These are phyloP conservation scores for Peucedramus taeniatus DNA, from an alignment of 2,113 vertebrate genomes.

Conservation along the genomic window DNA sequence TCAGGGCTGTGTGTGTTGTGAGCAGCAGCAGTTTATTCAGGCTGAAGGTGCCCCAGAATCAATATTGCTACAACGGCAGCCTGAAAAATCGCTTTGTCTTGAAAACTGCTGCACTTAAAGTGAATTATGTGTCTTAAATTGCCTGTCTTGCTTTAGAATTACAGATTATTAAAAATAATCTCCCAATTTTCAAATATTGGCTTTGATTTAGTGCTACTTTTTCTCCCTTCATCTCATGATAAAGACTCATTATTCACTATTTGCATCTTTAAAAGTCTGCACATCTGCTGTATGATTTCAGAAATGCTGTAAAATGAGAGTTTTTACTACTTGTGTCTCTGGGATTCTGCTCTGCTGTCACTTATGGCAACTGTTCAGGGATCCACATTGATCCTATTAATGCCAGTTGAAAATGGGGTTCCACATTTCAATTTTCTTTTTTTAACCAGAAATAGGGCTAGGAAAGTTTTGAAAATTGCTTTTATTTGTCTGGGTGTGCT, in stretches of 20 bases:
- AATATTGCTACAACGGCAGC: neutral
- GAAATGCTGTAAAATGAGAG: neutral
- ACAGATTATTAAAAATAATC: neutral
- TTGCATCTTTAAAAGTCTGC: neutral
- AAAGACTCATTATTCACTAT: neutral
- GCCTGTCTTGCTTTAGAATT: neutral
- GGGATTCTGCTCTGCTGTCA: neutral
- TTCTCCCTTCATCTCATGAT: neutral
- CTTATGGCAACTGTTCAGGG: neutral
- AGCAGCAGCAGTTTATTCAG: neutral
- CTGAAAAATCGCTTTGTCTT: neutral
- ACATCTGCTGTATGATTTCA: neutral
- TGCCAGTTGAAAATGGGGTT: neutral
- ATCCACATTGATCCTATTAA: neutral
- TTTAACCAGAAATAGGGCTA: neutral
- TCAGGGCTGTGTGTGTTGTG: accelerated
- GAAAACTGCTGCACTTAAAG: neutral
- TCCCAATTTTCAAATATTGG: neutral
- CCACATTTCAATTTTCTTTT: neutral
- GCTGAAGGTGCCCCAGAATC: neutral
- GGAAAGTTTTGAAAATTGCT: neutral
- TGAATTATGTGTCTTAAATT: neutral
- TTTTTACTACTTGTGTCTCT: neutral
- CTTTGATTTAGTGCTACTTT: neutral
- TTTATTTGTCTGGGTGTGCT: neutral